Base-by-base conservation (phyloP, 2,797 vertebrate species). In the Protosalanx chinensis region DNA sequence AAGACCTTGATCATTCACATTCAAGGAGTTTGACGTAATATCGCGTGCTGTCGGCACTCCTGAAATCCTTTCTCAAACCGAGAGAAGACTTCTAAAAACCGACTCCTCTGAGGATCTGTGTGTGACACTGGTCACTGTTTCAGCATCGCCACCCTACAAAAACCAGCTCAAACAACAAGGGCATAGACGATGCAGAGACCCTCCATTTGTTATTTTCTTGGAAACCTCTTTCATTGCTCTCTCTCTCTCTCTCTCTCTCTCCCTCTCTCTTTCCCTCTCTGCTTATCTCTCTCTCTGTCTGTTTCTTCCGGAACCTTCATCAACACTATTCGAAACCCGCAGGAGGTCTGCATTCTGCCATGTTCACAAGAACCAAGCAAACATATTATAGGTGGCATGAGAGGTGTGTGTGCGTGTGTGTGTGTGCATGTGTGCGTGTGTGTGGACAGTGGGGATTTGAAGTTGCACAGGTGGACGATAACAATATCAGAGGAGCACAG, bases 271-370 rank as follows among this genome's bases (percentile, higher is more conserved):
- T 4, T 37, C 35, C 7, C 35, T 37, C 35, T 37, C 35, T 37
- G 5, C 7, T 6, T 6, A 2, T 41, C 37, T 41, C 37, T 41
- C 37, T 41, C 32, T 46, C 49, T 67, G 62, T 16, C 20, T 65
- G 51, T 32, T 66, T 37, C 70, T 74, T 70, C 49, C 58, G 64
- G 56, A 70, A 64, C 79, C 71, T 77, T 82, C 73, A 80, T 75
- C 63, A 76, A 80, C 60, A 70, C 72, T 82, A 80, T 79, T 84
- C 72, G 82, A 70, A 53, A 63, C 64, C 80, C 63, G 78, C 67
- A 51, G 80, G 76, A 67, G 67, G 68, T 32, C 53, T 70, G 49
- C 65, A 32, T 51, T 30, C 41, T 41, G 66, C 35, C 71, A 71
- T 71, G 75, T 71, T 74, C 64, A 53, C 49, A 60, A 70, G 70